Percentiles rank a stretch among this genome's conserved stretches.
Evolutionary conservation across 92 coral and sea anemone species (phyloP).

Genomic region (Muricea muricata): DNA sequence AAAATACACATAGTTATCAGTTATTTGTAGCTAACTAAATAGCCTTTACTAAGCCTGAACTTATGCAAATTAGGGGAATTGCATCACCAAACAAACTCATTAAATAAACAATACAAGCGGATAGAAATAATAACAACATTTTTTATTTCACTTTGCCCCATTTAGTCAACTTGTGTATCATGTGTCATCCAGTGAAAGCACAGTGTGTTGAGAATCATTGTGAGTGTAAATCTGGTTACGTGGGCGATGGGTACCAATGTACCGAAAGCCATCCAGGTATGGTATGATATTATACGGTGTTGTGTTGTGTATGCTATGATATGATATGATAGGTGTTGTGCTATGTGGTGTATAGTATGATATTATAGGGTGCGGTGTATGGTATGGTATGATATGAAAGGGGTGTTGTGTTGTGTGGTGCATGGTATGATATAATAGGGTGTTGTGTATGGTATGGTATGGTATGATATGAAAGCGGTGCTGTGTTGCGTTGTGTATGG

Average conservation of each 20-base stretch:
- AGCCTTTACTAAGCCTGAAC: too few species aligned
- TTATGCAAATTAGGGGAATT: too few species aligned
- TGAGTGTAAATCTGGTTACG: conserved; percentile 10
- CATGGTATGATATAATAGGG: too few species aligned
- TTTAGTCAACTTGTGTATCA: conserved; percentile 78
- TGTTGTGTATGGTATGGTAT: too few species aligned
- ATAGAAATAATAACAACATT: too few species aligned
- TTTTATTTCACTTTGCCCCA: too few species aligned
- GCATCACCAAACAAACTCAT: too few species aligned
- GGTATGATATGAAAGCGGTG: not conserved
- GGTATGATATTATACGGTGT: not conserved
- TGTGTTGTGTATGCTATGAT: not conserved
- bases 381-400: not conserved
- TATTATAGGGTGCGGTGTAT: not conserved
- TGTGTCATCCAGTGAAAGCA: conserved; percentile 33
- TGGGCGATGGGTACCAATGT: conserved; percentile 34
- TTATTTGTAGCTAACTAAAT: too few species aligned
- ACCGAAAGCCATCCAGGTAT: not conserved
- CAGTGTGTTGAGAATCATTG: conserved; percentile 23
- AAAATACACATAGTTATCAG: too few species aligned
- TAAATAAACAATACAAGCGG: too few species aligned
- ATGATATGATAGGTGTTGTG: too few species aligned
- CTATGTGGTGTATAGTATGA: not conserved
- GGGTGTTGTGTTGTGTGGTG: too few species aligned
- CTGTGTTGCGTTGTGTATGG: not conserved